phyloP scores from a whole-genome alignment of 2,888 invertebrate species.

The Brachyptera risi region DNA sequence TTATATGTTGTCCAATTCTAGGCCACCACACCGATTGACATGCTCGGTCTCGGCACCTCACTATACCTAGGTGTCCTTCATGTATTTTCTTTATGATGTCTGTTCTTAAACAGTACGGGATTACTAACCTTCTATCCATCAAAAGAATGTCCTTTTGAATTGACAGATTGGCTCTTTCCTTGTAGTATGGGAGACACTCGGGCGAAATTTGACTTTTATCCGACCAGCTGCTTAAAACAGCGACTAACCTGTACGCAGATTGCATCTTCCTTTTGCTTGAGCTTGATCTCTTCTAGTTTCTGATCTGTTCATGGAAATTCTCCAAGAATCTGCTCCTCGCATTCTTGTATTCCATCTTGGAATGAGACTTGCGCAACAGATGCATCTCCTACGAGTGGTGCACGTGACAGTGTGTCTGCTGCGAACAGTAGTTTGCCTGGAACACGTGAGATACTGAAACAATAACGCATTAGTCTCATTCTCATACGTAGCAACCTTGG shows the following conservation, averaged over 20 bases:
- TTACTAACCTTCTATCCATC: background rate
- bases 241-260: background rate
- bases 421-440: conserved; percentile 39
- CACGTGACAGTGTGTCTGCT: conserved; percentile 38
- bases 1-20: conserved; percentile 18
- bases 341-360: background rate
- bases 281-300: background rate
- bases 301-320: background rate
- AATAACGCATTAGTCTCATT: conserved; percentile 38
- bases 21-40: conserved; percentile 14
- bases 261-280: background rate
- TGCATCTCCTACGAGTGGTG: conserved; percentile 15
- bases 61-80: conserved; percentile 23
- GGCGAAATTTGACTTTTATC: background rate
- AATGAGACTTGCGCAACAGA: background rate
- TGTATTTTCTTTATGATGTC: conserved; percentile 16
- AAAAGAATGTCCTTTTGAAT: background rate
- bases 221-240: background rate
- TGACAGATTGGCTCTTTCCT: background rate
- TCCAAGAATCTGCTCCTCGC: background rate
- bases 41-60: conserved; percentile 21
- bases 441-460: conserved; percentile 37
- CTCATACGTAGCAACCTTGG: conserved; percentile 41
- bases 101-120: background rate
- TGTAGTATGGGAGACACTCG: background rate